A percentile compares a stretch with the other conserved stretches of the same genome.
These are phyloP conservation scores for Troilus luridus DNA, from an alignment of 2,888 invertebrate genomes.

Conservation along the genomic window DNA sequence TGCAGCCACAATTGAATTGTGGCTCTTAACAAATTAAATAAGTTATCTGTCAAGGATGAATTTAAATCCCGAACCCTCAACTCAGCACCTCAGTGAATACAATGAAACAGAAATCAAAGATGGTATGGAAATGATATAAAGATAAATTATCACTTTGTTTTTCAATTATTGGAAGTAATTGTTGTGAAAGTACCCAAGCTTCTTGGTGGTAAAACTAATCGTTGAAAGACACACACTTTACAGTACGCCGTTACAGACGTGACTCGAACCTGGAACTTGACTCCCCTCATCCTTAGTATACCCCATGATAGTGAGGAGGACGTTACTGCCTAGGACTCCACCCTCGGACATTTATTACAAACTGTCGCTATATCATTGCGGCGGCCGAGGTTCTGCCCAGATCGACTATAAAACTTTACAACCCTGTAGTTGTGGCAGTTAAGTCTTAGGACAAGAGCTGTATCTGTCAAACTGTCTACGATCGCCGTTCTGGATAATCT, in stretches of 20 bases:
- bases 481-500: background rate
- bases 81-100: too few species aligned
- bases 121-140: too few species aligned
- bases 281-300: background rate
- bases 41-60: too few species aligned
- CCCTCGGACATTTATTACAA: background rate
- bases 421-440: conserved; percentile 4
- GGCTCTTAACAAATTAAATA: too few species aligned
- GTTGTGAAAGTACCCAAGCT: background rate
- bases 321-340: background rate
- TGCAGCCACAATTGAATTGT: too few species aligned
- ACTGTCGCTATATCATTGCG: background rate
- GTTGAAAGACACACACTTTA: background rate
- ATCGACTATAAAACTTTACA: background rate
- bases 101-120: too few species aligned
- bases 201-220: background rate
- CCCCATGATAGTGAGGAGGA: background rate
- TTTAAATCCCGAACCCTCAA: too few species aligned
- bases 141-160: too few species aligned
- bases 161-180: too few species aligned
- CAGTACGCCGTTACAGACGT: background rate
- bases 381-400: background rate
- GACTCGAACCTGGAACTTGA: background rate
- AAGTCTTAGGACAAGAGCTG: background rate
- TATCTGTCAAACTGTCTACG: background rate